These are phyloP conservation scores for Hydrophis major DNA, from an alignment of 2,797 vertebrate species.

Conservation along the genomic window DNA sequence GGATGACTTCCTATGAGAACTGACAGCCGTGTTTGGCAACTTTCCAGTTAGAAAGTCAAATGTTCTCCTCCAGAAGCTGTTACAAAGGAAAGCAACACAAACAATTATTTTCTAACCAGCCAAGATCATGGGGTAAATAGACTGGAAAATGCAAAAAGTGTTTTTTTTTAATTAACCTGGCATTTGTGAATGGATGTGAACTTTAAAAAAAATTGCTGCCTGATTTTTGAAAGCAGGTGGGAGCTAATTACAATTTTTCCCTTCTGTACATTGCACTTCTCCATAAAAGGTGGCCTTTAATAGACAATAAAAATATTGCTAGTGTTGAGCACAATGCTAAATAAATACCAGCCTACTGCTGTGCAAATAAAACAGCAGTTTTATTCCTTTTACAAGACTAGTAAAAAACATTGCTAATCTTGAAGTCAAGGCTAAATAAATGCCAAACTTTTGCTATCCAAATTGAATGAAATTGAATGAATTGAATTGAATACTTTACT, in stretches of 20 bases:
- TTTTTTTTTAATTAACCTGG: conserved; percentile 15
- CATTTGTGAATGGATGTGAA: conserved; percentile 22
- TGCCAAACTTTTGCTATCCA: background rate
- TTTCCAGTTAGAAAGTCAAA: background rate
- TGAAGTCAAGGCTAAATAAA: background rate
- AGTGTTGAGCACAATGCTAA: background rate
- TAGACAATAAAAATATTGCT: conserved; percentile 23
- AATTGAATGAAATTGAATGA: background rate
- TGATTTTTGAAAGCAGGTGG: background rate
- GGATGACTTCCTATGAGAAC: background rate
- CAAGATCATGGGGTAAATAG: background rate
- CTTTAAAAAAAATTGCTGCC: conserved; percentile 42
- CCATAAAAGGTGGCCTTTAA: conserved; percentile 20
- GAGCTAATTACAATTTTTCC: conserved; percentile 35
- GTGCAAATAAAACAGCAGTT: accelerated
- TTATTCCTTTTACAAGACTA: background rate
- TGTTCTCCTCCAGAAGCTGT: background rate
- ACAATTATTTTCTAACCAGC: background rate
- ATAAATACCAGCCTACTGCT: conserved; percentile 1
- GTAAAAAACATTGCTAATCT: no score
- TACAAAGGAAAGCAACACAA: background rate
- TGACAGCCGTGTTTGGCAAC: background rate
- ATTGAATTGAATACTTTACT: background rate
- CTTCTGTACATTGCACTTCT: background rate
- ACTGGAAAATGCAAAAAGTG: background rate